Conservation (phyloP, 2,113 vertebrate genomes). For the Brienomyrus brachyistius region DNA sequence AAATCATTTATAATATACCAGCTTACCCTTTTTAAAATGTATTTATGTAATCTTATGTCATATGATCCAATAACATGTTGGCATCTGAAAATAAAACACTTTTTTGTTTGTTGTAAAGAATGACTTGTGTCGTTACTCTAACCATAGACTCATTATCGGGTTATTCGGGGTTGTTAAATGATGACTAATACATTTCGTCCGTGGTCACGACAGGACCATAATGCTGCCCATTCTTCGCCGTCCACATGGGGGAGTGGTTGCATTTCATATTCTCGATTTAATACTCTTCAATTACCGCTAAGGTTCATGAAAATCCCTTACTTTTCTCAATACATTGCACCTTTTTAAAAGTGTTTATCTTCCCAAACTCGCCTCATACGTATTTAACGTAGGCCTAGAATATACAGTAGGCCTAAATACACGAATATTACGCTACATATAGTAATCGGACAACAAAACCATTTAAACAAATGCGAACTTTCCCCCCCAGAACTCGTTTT, state of each 20-base stretch:
- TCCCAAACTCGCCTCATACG: background rate
- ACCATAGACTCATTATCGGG: background rate
- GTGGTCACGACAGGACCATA: background rate
- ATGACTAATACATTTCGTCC: background rate
- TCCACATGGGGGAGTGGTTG: constrained; percentile 1
- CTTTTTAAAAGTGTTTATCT: background rate
- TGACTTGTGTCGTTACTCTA: background rate
- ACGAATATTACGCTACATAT: background rate
- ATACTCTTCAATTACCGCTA: background rate
- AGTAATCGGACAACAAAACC: background rate
- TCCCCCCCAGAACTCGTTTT: background rate
- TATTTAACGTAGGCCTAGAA: background rate
- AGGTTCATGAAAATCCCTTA: background rate
- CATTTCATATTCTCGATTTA: background rate
- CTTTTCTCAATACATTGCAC: background rate
- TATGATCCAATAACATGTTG: background rate
- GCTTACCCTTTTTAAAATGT: background rate
- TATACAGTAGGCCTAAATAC: background rate
- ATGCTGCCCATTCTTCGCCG: background rate
- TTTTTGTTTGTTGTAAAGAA: background rate
- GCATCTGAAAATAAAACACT: background rate
- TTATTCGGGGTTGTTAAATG: background rate
- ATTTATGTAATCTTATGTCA: background rate
- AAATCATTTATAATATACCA: background rate
- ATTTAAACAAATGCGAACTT: background rate